Conservation (phyloP, 1,140 invertebrate species). For the Pogonus chalceus region DNA sequence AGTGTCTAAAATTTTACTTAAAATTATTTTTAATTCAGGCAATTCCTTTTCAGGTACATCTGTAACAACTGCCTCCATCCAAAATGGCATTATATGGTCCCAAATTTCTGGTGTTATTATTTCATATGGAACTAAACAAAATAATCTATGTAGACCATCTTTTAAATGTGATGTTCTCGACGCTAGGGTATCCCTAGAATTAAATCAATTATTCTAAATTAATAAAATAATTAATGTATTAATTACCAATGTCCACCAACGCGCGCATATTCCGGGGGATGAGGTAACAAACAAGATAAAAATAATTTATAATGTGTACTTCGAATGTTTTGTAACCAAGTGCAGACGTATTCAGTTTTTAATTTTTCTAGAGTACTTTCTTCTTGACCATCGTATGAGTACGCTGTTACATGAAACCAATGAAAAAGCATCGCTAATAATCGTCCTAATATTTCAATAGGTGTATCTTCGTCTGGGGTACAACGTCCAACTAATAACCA, state of each 20-base stretch:
- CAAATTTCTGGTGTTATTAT: conserved; percentile 92
- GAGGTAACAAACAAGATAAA: conserved; percentile 73
- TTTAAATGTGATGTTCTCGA: conserved; percentile 87
- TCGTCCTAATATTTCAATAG: conserved; percentile 78
- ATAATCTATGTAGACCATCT: conserved; percentile 83
- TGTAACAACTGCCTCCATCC: conserved; percentile 95
- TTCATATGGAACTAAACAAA: conserved; percentile 95
- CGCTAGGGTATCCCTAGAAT: conserved; percentile 70
- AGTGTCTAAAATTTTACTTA: conserved; percentile 94
- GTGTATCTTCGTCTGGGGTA: conserved; percentile 73
- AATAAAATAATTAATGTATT: conserved; percentile 2
- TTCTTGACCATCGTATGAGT: conserved; percentile 83
- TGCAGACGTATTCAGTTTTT: conserved; percentile 88
- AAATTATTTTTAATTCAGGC: conserved; percentile 79
- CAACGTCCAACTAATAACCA: conserved; percentile 94
- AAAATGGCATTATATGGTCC: conserved; percentile 96
- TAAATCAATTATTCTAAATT: conserved; percentile 7
- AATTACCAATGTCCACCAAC: conserved; percentile 86
- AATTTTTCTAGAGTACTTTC: conserved; percentile 81
- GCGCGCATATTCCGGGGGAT: conserved; percentile 80
- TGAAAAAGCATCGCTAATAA: conserved; percentile 94
- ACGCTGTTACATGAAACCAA: conserved; percentile 97
- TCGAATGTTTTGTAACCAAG: conserved; percentile 80
- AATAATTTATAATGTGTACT: conserved; percentile 81
- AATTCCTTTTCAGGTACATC: conserved; percentile 90